Percentiles rank a stretch among this genome's conserved stretches.
phyloP scores from a whole-genome alignment of 2,797 vertebrate genomes.

The Microhierax caerulescens region DNA sequence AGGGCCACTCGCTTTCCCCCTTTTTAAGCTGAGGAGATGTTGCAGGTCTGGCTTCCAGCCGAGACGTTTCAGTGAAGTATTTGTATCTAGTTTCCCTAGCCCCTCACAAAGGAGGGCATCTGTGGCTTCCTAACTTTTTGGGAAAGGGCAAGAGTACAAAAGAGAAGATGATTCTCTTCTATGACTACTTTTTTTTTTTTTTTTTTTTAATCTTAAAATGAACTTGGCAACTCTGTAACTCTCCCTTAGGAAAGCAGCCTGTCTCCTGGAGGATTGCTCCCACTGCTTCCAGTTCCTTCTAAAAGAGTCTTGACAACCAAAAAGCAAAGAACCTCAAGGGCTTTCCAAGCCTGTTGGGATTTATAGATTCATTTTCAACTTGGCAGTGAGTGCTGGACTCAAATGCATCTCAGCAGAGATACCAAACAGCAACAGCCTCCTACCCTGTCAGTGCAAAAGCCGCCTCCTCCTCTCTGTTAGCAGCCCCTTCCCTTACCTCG shows the following conservation, averaged over 20 bases:
- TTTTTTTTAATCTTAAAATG: background rate
- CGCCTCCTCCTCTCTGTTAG: background rate
- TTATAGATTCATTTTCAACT: slow-evolving; percentile 21
- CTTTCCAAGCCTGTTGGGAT: slow-evolving; percentile 4
- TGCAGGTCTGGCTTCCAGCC: background rate
- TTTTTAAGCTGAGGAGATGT: background rate
- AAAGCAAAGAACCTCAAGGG: background rate
- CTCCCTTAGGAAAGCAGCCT: background rate
- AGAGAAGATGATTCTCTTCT: background rate
- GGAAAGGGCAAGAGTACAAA: background rate
- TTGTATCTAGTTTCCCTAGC: background rate
- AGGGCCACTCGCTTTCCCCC: background rate
- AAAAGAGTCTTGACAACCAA: background rate
- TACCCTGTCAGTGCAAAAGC: background rate
- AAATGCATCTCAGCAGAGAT: background rate
- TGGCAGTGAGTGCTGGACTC: background rate
- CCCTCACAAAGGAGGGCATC: background rate
- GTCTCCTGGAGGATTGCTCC: background rate
- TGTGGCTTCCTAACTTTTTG: background rate
- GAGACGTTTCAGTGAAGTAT: background rate
- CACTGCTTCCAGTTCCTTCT: background rate
- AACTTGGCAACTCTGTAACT: background rate
- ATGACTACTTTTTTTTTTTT: background rate
- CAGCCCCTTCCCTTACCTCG: background rate
- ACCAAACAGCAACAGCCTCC: background rate